Evolutionary conservation across 1,140 invertebrate genomes (phyloP), one percentile per base, ranked within the genome.

Genomic region (Bathynomus jamesi): DNA sequence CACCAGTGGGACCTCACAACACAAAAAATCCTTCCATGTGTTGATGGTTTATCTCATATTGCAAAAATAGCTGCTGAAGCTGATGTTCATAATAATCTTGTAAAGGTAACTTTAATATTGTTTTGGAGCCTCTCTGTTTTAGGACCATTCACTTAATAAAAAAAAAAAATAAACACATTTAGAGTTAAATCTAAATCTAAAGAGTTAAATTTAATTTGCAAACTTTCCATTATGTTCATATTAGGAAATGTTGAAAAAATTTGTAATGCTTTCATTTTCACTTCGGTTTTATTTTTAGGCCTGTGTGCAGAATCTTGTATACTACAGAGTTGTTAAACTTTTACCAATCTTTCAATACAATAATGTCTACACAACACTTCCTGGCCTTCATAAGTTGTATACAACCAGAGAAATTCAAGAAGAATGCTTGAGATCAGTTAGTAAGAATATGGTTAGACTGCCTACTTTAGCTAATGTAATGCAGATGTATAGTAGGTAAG

Each of bases 261-360:
- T 65, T 65, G 27, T 27, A 28, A 28, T 65, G 27, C 17, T 63
- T 2, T 68, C n/a, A 28, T 53, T 2, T 53, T n/a, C n/a, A n/a
- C n/a, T n/a, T n/a, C n/a, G n/a, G n/a, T n/a, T n/a, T n/a, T n/a
- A n/a, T 27, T 32, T 30, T 5, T 65, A 75, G 73, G 73, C 71
- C 0, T 77, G 76, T 60, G 76, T 77, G 4, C 71, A 75, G 46
- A 75, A 77, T 80, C 80, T 73, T 75, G 88, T 88, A 61, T 88
- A 90, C 82, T 91, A 89, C 78, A 86, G 89, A 78, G 88, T 94
- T 3, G 89, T 91, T 13, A 87, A 89, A 21, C 81, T 98, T 28
- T 89, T 96, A 66, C 92, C 94, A 8, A 89, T 98, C 77, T 90
- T 98, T 78, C 94, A 94, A 81, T 98, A 97, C 82, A 90, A 91